These are phyloP conservation scores for Stomatorhinus walkeri DNA, from an alignment of 2,797 vertebrate species.

Conservation along the genomic window DNA sequence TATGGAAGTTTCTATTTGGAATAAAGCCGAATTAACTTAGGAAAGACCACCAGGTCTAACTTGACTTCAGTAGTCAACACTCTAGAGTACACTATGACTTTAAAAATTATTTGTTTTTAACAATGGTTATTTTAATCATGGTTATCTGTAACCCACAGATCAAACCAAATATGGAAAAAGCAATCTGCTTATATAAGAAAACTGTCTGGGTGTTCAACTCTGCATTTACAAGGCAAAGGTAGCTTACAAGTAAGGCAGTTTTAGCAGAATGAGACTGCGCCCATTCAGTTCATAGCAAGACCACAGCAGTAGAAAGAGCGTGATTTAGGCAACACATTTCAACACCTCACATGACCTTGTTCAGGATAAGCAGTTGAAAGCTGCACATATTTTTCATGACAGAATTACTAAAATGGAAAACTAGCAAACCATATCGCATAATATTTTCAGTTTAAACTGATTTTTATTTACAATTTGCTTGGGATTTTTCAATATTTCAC, in stretches of 20 bases:
- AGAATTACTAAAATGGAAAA: not conserved
- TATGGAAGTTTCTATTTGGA: not conserved
- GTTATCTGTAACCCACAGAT: not conserved
- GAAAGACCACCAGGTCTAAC: not conserved
- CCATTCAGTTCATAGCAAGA: slow-evolving; percentile 25
- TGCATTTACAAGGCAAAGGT: slow-evolving; percentile 44
- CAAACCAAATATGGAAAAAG: not conserved
- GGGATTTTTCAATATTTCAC: not conserved
- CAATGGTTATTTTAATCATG: not conserved
- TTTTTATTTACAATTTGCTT: slow-evolving; percentile 1
- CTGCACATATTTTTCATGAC: not conserved
- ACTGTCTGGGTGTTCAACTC: not conserved
- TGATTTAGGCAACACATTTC: not conserved
- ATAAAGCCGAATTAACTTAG: not conserved
- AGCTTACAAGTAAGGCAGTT: slow-evolving; percentile 49
- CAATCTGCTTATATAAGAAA: not conserved
- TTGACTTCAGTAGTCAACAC: not conserved
- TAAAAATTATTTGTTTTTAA: not conserved
- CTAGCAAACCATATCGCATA: not conserved
- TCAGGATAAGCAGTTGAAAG: not conserved
- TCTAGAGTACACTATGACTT: not conserved
- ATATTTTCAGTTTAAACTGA: not conserved
- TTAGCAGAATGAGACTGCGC: slow-evolving; percentile 41
- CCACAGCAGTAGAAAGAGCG: not conserved
- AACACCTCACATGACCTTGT: not conserved